phyloP scores from a whole-genome alignment of 2,888 invertebrate species.

The Lacanobia wlatinum region DNA sequence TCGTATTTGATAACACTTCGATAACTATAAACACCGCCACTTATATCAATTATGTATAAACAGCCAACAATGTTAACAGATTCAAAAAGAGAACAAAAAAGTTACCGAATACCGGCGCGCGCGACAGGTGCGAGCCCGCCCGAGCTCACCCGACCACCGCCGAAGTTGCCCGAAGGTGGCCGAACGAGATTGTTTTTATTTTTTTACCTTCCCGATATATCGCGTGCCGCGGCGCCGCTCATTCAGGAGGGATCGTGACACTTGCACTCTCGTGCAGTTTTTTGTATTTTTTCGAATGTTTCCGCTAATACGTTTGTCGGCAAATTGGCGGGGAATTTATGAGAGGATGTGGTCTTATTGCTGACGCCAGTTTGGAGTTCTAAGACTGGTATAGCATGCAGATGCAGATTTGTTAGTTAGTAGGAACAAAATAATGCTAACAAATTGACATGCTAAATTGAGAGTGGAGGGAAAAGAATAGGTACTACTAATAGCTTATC shows the following conservation, averaged over 20 bases:
- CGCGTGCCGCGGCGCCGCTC: conserved; percentile 77
- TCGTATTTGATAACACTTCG: background rate
- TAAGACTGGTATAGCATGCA: background rate
- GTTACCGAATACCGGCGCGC: conserved; percentile 58
- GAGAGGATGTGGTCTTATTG: conserved; percentile 43
- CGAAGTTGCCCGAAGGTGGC: conserved; percentile 67
- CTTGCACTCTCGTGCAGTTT: conserved; percentile 66
- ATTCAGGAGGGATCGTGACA: conserved; percentile 75
- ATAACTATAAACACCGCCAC: background rate
- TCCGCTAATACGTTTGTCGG: conserved; percentile 65
- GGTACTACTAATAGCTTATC: no score
- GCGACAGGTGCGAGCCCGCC: conserved; percentile 61
- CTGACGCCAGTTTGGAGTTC: conserved; percentile 15
- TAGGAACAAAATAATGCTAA: background rate
- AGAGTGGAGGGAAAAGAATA: no score
- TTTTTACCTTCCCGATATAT: conserved; percentile 77
- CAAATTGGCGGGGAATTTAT: conserved; percentile 66
- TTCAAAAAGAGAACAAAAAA: conserved; percentile 49
- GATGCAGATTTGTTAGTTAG: conserved; percentile 14
- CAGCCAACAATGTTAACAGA: conserved; percentile 55
- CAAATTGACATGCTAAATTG: background rate
- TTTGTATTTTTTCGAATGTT: conserved; percentile 62
- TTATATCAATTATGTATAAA: conserved; percentile 42
- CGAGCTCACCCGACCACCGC: conserved; percentile 56
- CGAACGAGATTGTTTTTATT: conserved; percentile 67